phyloP scores from a whole-genome alignment of 1,140 invertebrate species.

The Cotesia typhae region DNA sequence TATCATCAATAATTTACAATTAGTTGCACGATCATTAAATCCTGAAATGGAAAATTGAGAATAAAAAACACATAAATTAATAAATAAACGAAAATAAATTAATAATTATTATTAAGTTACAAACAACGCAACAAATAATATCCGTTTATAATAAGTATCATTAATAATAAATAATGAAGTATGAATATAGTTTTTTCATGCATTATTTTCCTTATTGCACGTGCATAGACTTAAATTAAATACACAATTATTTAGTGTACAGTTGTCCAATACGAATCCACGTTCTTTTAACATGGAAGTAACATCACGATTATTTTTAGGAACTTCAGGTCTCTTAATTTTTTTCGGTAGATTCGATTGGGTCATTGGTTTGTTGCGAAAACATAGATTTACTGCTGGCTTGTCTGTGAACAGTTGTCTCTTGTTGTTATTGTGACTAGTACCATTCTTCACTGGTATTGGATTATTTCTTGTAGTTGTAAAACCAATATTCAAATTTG shows the following conservation, averaged over 20 bases:
- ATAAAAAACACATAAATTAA: background rate
- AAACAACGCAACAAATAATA: background rate
- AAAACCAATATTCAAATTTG: conserved; percentile 13
- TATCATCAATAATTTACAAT: background rate
- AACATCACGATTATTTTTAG: background rate
- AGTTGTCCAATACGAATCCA: background rate
- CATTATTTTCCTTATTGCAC: conserved; percentile 15
- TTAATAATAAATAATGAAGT: background rate
- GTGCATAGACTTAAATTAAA: conserved; percentile 12
- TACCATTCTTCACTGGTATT: background rate
- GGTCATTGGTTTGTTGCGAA: background rate
- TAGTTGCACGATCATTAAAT: background rate
- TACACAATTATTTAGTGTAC: conserved; percentile 21
- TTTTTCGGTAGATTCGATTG: background rate
- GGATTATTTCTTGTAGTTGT: conserved; percentile 14
- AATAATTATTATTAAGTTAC: background rate
- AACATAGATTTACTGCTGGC: conserved; percentile 8
- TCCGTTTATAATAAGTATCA: background rate
- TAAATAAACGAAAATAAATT: conserved; percentile 9
- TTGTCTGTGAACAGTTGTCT: background rate
- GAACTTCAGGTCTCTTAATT: background rate
- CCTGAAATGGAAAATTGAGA: background rate
- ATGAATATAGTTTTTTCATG: background rate
- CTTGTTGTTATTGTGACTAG: background rate
- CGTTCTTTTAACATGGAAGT: conserved; percentile 1